Evolutionary conservation across 2,888 invertebrate genomes (phyloP).

Genomic region (Podabrus alpinus): DNA sequence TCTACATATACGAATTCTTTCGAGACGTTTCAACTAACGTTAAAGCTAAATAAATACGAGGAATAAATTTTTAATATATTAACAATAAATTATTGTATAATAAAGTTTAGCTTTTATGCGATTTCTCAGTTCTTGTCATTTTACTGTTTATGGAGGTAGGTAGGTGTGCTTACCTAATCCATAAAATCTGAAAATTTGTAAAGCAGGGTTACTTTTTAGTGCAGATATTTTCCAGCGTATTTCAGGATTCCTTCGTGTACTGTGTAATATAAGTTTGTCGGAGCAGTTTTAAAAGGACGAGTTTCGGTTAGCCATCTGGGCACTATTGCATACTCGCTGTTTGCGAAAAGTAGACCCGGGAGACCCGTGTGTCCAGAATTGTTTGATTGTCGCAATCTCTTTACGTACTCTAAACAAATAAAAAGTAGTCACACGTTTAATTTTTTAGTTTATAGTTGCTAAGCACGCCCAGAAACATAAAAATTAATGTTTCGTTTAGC

Average conservation of each 20-base stretch:
- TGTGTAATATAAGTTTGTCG: slow-evolving; percentile 31
- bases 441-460: not conserved
- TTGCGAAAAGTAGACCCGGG: slow-evolving; percentile 36
- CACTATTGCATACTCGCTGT: slow-evolving; percentile 39
- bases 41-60: too few relatives aligned
- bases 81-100: too few relatives aligned
- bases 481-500: not conserved
- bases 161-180: too few relatives aligned
- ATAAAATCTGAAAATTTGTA: not conserved
- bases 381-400: slow-evolving; percentile 27
- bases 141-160: too few relatives aligned
- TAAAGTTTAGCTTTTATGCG: too few relatives aligned
- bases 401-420: slow-evolving; percentile 16
- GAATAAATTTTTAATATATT: too few relatives aligned
- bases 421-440: slow-evolving; percentile 5
- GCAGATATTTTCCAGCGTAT: slow-evolving; percentile 13
- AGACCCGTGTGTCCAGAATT: slow-evolving; percentile 31
- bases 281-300: slow-evolving; percentile 29
- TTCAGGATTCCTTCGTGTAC: slow-evolving; percentile 32
- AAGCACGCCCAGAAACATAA: not conserved
- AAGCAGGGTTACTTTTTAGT: not conserved
- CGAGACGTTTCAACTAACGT: too few relatives aligned
- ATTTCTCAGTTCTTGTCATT: not conserved
- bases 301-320: slow-evolving; percentile 37
- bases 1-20: too few relatives aligned